Evolutionary conservation across 1,140 invertebrate genomes (phyloP).

Genomic region (Pomacea maculata): DNA sequence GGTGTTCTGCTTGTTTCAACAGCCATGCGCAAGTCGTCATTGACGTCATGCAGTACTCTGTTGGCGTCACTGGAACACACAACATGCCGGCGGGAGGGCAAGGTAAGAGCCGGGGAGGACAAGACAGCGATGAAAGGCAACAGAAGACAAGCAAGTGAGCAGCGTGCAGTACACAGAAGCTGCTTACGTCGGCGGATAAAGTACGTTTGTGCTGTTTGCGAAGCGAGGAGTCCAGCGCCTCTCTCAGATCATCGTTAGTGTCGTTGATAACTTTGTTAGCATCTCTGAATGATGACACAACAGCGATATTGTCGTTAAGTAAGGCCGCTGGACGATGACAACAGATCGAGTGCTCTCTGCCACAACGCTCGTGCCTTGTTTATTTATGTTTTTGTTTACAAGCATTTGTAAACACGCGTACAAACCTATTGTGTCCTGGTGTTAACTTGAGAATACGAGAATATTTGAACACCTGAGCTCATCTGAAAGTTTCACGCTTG

Average conservation of each 20-base stretch:
- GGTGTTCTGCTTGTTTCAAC: constrained; percentile 2
- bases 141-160: not conserved
- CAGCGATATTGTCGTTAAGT: not conserved
- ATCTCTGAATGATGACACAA: constrained; percentile 62
- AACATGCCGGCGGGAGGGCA: not conserved
- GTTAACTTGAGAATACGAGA: too few species aligned
- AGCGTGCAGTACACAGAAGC: constrained; percentile 9
- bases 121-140: not conserved
- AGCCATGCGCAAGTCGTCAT: constrained; percentile 68
- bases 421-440: too few species aligned
- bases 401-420: too few species aligned
- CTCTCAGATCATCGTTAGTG: constrained; percentile 71
- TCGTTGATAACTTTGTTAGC: constrained; percentile 73
- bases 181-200: constrained; percentile 18
- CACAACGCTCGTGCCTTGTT: too few species aligned
- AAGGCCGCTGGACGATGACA: not conserved
- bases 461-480: too few species aligned
- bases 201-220: constrained; percentile 18
- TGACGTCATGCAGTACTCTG: constrained; percentile 71
- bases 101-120: not conserved
- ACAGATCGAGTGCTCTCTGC: too few species aligned
- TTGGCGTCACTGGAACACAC: constrained; percentile 70
- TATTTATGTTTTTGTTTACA: too few species aligned
- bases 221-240: constrained; percentile 58
- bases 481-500: too few species aligned